Percentiles rank a stretch among this genome's conserved stretches.
These are phyloP conservation scores for Microtus ochrogaster DNA, from an alignment of 2,113 vertebrate genomes.

Conservation along the genomic window DNA sequence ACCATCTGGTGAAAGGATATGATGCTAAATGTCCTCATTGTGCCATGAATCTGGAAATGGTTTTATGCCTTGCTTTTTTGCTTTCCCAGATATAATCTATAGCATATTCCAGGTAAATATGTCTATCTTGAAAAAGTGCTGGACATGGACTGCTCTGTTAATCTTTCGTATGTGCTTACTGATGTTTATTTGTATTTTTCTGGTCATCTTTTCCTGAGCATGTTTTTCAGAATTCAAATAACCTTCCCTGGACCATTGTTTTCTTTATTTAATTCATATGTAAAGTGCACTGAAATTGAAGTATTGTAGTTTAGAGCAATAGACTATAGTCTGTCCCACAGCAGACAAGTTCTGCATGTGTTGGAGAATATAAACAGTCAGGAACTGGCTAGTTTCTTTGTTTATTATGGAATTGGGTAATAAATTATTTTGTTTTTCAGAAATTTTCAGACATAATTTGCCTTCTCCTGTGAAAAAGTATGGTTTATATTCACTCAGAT, in stretches of 20 bases:
- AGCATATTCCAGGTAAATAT: not conserved
- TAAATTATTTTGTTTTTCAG: not conserved
- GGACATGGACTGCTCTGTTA: not conserved
- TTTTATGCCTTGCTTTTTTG: not conserved
- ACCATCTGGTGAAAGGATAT: not conserved
- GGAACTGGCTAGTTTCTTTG: not conserved
- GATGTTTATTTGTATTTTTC: not conserved
- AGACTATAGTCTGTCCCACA: not conserved
- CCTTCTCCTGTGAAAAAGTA: not conserved
- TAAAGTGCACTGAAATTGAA: not conserved
- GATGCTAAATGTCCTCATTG: not conserved
- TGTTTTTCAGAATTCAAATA: not conserved
- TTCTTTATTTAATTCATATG: not conserved
- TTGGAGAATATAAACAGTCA: not conserved
- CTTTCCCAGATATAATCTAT: not conserved
- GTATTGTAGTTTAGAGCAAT: not conserved
- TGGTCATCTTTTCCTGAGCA: not conserved
- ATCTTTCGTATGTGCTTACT: not conserved
- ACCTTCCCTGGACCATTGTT: not conserved
- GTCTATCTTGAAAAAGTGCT: not conserved
- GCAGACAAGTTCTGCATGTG: not conserved
- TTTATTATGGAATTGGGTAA: not conserved
- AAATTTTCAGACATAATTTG: not conserved
- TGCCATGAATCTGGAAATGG: not conserved
- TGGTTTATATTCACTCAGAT: not conserved